These are phyloP conservation scores for Condylura cristata DNA, from an alignment of 2,113 vertebrate species.

Conservation along the genomic window DNA sequence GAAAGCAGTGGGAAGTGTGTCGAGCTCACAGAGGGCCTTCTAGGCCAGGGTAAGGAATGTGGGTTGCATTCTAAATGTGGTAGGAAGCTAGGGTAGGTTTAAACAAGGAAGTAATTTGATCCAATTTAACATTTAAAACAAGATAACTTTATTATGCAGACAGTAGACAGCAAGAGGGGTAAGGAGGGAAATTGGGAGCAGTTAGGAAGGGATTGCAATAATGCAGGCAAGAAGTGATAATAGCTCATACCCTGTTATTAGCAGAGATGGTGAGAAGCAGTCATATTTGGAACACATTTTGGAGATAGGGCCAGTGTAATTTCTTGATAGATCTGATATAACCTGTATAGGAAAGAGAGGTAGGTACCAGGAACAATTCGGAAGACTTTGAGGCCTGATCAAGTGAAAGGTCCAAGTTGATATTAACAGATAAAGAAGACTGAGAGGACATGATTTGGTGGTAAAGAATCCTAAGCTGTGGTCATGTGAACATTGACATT, in stretches of 20 bases:
- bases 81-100: neutral
- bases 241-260: neutral
- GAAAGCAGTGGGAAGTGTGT: neutral
- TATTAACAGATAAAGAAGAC: neutral
- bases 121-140: neutral
- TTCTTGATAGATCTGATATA: neutral
- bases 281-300: neutral
- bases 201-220: neutral
- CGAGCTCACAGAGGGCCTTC: neutral
- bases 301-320: neutral
- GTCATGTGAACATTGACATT: neutral
- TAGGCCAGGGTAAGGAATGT: neutral
- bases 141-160: neutral
- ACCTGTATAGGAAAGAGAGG: neutral
- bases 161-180: neutral
- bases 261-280: neutral
- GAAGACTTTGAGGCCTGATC: neutral
- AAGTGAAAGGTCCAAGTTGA: neutral
- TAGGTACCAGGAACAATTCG: neutral
- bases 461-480: neutral
- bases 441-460: neutral
- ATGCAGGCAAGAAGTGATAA: neutral
- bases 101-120: neutral
- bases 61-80: neutral
- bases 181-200: neutral